These are phyloP conservation scores for Tigriopus japonicus DNA, from an alignment of 1,140 invertebrate species.

Conservation along the genomic window DNA sequence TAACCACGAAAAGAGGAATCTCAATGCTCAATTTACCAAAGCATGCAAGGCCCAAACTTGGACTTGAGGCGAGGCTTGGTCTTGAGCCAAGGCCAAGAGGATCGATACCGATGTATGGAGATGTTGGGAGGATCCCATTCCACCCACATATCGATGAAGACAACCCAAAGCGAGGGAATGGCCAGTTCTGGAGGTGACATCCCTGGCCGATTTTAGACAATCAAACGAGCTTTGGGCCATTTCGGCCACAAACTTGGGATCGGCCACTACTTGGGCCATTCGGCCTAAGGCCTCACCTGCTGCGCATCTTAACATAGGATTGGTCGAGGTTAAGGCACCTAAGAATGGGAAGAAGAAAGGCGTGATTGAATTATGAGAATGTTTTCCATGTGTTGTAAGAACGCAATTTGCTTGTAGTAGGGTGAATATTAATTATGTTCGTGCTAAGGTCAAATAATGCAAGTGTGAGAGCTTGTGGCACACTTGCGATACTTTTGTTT, in stretches of 20 bases:
- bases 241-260: conserved; percentile 70
- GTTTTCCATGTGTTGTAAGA: no score
- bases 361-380: no score
- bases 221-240: conserved; percentile 79
- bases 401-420: no score
- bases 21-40: conserved; percentile 28
- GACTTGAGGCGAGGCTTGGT: conserved; percentile 65
- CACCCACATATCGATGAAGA: conserved; percentile 68
- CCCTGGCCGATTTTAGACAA: conserved; percentile 60
- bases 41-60: conserved; percentile 95
- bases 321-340: conserved; percentile 46
- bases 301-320: conserved; percentile 66
- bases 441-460: no score
- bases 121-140: conserved; percentile 75
- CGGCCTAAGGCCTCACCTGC: conserved; percentile 69
- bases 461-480: no score
- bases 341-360: not conserved
- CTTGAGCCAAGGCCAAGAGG: conserved; percentile 78
- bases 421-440: no score
- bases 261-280: conserved; percentile 65
- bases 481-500: no score
- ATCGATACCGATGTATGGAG: conserved; percentile 83
- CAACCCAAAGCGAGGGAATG: conserved; percentile 82
- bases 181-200: conserved; percentile 70
- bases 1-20: no score